phyloP scores from a whole-genome alignment of 1,140 invertebrate genomes.

The Physella acuta region DNA sequence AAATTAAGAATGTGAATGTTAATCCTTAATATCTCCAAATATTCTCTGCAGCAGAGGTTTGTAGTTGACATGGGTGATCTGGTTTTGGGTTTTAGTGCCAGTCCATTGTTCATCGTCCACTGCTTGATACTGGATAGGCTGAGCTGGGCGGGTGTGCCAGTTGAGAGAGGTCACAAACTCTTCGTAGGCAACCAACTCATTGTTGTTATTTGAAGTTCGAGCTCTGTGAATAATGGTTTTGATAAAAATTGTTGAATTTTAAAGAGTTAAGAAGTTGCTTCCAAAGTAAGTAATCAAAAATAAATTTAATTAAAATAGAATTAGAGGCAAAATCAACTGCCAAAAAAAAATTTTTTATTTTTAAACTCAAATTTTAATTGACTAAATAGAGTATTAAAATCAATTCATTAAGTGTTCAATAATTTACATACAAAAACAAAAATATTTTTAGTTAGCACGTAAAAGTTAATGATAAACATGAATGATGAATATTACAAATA shows the following conservation, averaged over 20 bases:
- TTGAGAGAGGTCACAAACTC: slow-evolving; percentile 47
- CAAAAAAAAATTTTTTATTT: background rate
- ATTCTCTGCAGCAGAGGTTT: slow-evolving; percentile 42
- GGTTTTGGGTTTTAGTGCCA: slow-evolving; percentile 37
- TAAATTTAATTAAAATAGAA: background rate
- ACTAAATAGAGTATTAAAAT: background rate
- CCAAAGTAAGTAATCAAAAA: background rate
- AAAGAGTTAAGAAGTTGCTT: background rate
- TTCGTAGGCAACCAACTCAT: slow-evolving; percentile 30
- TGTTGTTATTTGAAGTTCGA: slow-evolving; percentile 11
- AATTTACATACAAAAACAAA: no score
- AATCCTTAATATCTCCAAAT: slow-evolving; percentile 30
- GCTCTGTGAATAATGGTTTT: slow-evolving; percentile 18
- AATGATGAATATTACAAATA: no score
- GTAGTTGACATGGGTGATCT: slow-evolving; percentile 42
- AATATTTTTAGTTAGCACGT: no score
- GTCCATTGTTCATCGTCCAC: slow-evolving; percentile 41
- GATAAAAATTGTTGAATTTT: background rate
- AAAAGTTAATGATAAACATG: no score
- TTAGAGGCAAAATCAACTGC: background rate
- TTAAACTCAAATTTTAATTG: background rate
- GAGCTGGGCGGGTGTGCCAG: slow-evolving; percentile 52
- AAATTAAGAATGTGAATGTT: no score
- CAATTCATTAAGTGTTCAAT: background rate
- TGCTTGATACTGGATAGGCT: slow-evolving; percentile 44